Base-by-base conservation (phyloP, 2,113 vertebrate genomes). In the Thalassoma bifasciatum region DNA sequence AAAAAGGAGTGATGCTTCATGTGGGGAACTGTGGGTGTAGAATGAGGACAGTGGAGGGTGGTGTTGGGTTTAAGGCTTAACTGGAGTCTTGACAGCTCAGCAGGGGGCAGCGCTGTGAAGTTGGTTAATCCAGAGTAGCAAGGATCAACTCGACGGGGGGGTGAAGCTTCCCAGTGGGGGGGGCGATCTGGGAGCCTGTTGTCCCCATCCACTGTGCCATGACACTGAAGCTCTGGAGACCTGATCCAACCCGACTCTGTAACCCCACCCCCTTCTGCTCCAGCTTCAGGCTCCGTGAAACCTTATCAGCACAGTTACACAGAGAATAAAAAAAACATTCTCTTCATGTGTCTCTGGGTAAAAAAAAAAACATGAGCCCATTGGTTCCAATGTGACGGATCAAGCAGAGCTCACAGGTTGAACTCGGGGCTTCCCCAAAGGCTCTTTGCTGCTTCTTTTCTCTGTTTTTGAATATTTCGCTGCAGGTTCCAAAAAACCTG, bases 81-180 rank as follows among this genome's bases (percentile, higher is more conserved):
- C 59, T 11, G 0, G 63, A 64, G 83, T 58, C 79, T 80, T 88
- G 82, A 89, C 85, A 80, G 83, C 88, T 2, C 90, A 89, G 91
- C 75, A 61, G 91, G 92, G 71, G 84, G 62, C 77, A 47, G 56
- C 10, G 70, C 86, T 90, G 85, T 90, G 85, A 88, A 89, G 85
- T 86, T 88, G 42, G 73, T 87, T 92, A 93, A 93, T 92, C 90
- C 86, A 17, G 79, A 76, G 67, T 84, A 91, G 83, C 57, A 66
- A 67, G 84, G 91, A 94, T 94, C 93, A 90, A 83, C 91, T 67
- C 3, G 10, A 12, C 11, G 14, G 40, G 40, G 30, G 30, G 14
- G 40, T n/a, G n/a, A n/a, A n/a, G n/a, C n/a, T n/a, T n/a, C n/a
- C n/a, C n/a, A n/a, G n/a, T n/a, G n/a, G n/a, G n/a, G n/a, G n/a